Evolutionary conservation across 2,113 vertebrate species (phyloP).

Genomic region (Plecotus auritus): DNA sequence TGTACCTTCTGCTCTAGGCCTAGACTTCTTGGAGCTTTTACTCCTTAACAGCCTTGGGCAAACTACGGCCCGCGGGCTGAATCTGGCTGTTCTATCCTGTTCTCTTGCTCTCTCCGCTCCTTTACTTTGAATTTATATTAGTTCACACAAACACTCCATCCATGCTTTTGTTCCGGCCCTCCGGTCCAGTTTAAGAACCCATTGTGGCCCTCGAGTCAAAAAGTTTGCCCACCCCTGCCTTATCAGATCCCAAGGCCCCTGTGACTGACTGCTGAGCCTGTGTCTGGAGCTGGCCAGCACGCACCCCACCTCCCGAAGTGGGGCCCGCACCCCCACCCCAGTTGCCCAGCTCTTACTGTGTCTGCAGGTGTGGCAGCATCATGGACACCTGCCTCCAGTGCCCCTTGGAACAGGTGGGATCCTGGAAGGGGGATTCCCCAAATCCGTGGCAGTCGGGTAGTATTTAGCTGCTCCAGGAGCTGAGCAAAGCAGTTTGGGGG

Average conservation of each 20-base stretch:
- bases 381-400: not conserved
- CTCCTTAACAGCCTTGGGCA: too few relatives aligned
- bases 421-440: not conserved
- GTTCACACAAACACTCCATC: too few relatives aligned
- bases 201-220: too few relatives aligned
- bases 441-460: not conserved
- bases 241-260: not conserved
- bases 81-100: too few relatives aligned
- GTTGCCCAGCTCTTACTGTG: not conserved
- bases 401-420: constrained; percentile 46
- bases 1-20: not conserved
- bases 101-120: too few relatives aligned
- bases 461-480: not conserved
- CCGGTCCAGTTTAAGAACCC: too few relatives aligned
- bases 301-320: not conserved
- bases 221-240: too few relatives aligned
- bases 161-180: too few relatives aligned
- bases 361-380: not conserved
- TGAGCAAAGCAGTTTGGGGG: not conserved
- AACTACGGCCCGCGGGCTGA: too few relatives aligned
- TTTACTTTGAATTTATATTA: too few relatives aligned
- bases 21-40: not conserved
- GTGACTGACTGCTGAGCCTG: not conserved
- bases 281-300: not conserved
- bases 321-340: not conserved